phyloP scores from a whole-genome alignment of 2,797 vertebrate species.

The Buceros bicornis region DNA sequence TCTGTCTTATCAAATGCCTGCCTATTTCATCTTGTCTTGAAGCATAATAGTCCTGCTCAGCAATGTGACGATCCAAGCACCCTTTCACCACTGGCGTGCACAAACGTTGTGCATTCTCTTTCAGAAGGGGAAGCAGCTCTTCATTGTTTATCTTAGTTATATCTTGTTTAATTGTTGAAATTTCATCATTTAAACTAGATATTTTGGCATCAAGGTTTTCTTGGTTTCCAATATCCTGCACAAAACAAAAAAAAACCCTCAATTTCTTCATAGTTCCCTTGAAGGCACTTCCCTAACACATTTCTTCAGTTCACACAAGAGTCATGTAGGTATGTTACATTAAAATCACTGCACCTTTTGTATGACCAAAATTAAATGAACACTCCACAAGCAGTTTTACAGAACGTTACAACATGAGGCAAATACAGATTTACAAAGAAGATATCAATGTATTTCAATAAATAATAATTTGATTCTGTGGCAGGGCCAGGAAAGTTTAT shows the following conservation, averaged over 20 bases:
- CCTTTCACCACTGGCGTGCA: slow-evolving; percentile 87
- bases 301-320: background rate
- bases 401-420: background rate
- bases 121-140: slow-evolving; percentile 83
- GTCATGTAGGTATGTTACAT: background rate
- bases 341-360: background rate
- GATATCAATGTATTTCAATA: background rate
- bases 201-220: slow-evolving; percentile 80
- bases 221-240: slow-evolving; percentile 74
- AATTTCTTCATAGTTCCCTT: background rate
- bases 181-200: slow-evolving; percentile 81
- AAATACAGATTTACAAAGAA: background rate
- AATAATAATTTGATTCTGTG: background rate
- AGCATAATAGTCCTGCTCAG: slow-evolving; percentile 84
- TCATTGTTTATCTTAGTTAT: slow-evolving; percentile 82
- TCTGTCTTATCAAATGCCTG: slow-evolving; percentile 89
- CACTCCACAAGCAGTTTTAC: background rate
- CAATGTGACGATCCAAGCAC: slow-evolving; percentile 86
- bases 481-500: background rate
- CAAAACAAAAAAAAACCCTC: slow-evolving; percentile 35
- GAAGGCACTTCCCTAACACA: background rate
- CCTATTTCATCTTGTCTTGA: slow-evolving; percentile 87
- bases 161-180: slow-evolving; percentile 84
- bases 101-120: slow-evolving; percentile 85
- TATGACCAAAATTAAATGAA: background rate